Percentiles rank a stretch among this genome's conserved stretches.
Conservation (phyloP, 2,888 invertebrate species). For the Catonia carolina region DNA sequence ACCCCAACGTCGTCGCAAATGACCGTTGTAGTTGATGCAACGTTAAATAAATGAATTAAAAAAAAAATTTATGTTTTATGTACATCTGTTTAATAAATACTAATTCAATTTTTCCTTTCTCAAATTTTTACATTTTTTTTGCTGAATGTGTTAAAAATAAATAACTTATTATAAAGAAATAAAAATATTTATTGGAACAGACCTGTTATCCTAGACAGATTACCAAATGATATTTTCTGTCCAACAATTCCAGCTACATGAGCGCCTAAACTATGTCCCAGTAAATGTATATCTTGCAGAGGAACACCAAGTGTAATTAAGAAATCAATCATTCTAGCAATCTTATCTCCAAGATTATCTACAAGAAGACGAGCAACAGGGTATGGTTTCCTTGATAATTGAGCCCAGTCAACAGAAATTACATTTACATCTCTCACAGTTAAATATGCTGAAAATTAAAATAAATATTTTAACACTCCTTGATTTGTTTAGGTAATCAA, state of each 20-base stretch:
- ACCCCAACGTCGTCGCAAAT: too few species aligned
- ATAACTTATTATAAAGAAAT: too few species aligned
- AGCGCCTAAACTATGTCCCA: background rate
- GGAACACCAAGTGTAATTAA: background rate
- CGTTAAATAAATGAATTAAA: too few species aligned
- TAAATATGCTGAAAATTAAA: background rate
- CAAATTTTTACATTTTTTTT: too few species aligned
- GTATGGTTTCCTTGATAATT: background rate
- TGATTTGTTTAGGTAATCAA: too few species aligned
- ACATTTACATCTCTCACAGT: background rate
- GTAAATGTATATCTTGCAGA: background rate
- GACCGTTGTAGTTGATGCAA: too few species aligned
- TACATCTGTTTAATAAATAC: too few species aligned
- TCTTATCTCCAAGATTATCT: background rate
- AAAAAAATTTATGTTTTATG: too few species aligned
- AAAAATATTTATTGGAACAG: too few species aligned
- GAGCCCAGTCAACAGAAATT: background rate
- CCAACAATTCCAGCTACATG: background rate
- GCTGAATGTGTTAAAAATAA: too few species aligned
- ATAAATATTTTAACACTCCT: too few species aligned
- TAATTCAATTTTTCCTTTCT: too few species aligned
- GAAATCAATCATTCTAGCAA: background rate
- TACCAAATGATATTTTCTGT: background rate
- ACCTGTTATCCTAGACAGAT: slow-evolving; percentile 3
- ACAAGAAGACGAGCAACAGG: background rate